These are phyloP conservation scores for Leptosomus discolor DNA, from an alignment of 2,113 vertebrate genomes.

Conservation along the genomic window DNA sequence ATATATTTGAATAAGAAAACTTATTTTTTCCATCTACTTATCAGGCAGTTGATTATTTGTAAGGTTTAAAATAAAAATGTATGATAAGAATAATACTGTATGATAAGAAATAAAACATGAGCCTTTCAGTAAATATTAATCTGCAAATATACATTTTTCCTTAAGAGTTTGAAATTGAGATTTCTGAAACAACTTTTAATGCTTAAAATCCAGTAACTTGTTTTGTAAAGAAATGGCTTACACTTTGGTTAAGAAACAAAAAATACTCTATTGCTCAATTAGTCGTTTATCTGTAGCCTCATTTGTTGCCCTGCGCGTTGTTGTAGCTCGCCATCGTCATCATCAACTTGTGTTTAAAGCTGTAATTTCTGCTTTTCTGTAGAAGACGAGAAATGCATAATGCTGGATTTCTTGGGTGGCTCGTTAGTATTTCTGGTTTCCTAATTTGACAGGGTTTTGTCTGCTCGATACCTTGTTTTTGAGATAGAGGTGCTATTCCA, in stretches of 20 bases:
- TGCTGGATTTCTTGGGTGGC: background rate
- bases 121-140: background rate
- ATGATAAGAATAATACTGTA: too few species aligned
- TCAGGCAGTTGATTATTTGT: background rate
- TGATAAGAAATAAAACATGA: background rate
- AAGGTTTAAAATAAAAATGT: background rate
- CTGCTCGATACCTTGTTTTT: background rate
- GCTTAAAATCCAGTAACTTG: background rate
- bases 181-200: background rate
- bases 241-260: background rate
- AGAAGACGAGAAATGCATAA: background rate
- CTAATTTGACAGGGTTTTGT: background rate
- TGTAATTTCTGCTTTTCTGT: background rate
- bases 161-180: background rate
- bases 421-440: background rate
- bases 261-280: background rate
- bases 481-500: background rate
- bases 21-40: background rate
- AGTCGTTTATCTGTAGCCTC: background rate
- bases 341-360: background rate
- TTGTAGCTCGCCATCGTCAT: background rate
- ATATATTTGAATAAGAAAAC: background rate
- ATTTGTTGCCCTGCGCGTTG: background rate
- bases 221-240: background rate
- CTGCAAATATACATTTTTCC: background rate